Evolutionary conservation across 2,113 vertebrate genomes (phyloP), one percentile per base, ranked within the genome.

Genomic region (Macroglossus sobrinus): DNA sequence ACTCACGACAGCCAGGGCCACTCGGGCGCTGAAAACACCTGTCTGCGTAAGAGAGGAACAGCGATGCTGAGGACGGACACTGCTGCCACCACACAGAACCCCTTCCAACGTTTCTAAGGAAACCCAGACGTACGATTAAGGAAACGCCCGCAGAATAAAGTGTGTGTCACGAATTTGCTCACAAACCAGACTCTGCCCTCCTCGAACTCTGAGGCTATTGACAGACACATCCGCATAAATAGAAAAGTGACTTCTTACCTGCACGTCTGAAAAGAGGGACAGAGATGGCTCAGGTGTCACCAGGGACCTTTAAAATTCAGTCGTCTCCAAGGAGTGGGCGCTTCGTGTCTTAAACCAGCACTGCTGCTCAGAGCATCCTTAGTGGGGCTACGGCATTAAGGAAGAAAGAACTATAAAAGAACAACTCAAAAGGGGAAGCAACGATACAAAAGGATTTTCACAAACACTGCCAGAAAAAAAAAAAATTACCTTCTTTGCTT

Each of bases 1-100:
- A 98, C 95, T 98, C 96, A 71, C 89, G 97, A 97, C 97, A 97
- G 97, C 93, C 92, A 64, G 94, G 97, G 89, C 43, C 66, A 45
- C 80, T 93, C 85, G 86, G 94, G 85, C 97, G 87, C n/a, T 93
- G 78, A 68, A 97, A 93, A 90, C 0, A 69, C 93, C 82, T n/a
- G 71, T 75, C 93, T 57, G 88, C 90, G 68, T 40, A 28, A 74
- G 45, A 55, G 28, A 53, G 59, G 24, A 7, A 12, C 3, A n/a
- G 24, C 5, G 26, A 95, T 35, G 12, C 38, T 21, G 38, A 71
- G 68, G 74, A 59, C 3, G 15, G 33, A n/a, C n/a, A n/a, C n/a
- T n/a, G n/a, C n/a, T n/a, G n/a, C n/a, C n/a, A n/a, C n/a, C n/a
- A n/a, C n/a, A n/a, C 38, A 61, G 28, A 68, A 43, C 2, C 22